Base-by-base conservation (phyloP, 2,888 invertebrate species). In the Aphidius colemani region DNA sequence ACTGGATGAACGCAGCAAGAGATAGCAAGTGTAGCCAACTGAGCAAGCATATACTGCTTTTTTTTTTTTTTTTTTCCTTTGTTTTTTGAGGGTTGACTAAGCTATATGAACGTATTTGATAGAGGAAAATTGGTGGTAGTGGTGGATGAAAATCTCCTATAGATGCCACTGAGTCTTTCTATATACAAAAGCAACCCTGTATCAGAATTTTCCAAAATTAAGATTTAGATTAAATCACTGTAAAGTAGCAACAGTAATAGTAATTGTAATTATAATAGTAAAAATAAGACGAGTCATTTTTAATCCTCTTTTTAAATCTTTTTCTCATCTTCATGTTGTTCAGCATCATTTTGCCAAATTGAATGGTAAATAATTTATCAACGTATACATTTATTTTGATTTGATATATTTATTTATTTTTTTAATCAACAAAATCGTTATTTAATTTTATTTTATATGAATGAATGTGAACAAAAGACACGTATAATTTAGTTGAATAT, bases 1-100 rank as follows among this genome's bases (percentile, higher is more conserved):
- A 81, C 80, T 81, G 80, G 79, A 81, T 80, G 81, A 81, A 78
- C 79, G 78, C 75, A 76, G 74, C 75, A 73, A 69, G 72, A 66
- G 62, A 51, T 66, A 58, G 59, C 49, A 44, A 45, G 18, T 30
- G 0, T 30, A 30, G 5, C 4, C 30, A 30, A 30, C 4, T 30
- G 30, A 30, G 30, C 30, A 30, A 30, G 30, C 30, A 30, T 30
- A 30, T 30, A 30, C 65, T 65, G 66, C 64, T 66, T 66, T 64
- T 58, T 61, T 64, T 49, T 61, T 63, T 63, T 69, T 64, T 58
- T 61, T 46, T 18, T 63, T 60, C 62, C 18, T 51, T 40, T 41
- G 44, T 39, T 41, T 57, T 66, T 46, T 40, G 40, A 39, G 18
- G 10, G 18, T n/a, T 53, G 10, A 53, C 53, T 53, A 39, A 8